Evolutionary conservation across 2,113 vertebrate genomes (phyloP), one percentile per base, ranked within the genome.

Genomic region (Chloebia gouldiae): DNA sequence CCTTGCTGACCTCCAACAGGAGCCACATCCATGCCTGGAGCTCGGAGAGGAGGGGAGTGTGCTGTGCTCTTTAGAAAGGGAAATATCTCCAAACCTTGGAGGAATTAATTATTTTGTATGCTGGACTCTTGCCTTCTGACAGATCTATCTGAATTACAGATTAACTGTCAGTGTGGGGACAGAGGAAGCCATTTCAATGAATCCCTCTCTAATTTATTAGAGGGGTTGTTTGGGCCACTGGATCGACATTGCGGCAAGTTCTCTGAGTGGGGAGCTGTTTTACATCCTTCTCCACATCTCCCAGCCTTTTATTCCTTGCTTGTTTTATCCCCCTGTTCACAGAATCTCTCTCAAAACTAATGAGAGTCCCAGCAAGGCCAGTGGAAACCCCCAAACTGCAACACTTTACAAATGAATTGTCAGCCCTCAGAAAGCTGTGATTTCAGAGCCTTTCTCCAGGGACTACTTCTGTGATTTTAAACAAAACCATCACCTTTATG

Each of bases 81-180:
- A 94, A 93, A 91, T 94, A 81, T 95, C 85, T 63, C 11, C 9
- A 15, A 71, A 88, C 84, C 92, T 81, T 51, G 39, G 70, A 95
- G 68, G 95, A 96, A 95, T 92, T 90, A 97, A 96, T 97, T 93
- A 76, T 94, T 95, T 83, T 91, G 82, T 90, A 86, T 96, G 78
- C 97, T 95, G 97, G 95, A 96, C 94, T 96, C 87, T 60, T 76
- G 79, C 94, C 97, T 97, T 94, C 94, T 92, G 63, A 86, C 94
- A 84, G 96, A 96, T 97, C 93, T 92, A 90, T 97, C 96, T 97
- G 95, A 97, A 97, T 98, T 97, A 97, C 97, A 97, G 97, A 97
- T 97, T 92, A 97, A 96, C 96, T 97, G 95, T 97, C 97, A 96
- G 86, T 6, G 1, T 90, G 72, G 93, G 92, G 82, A 93, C 51